Evolutionary conservation across 2,888 invertebrate genomes (phyloP), one percentile per base, ranked within the genome.

Genomic region (Aricia artaxerxes): DNA sequence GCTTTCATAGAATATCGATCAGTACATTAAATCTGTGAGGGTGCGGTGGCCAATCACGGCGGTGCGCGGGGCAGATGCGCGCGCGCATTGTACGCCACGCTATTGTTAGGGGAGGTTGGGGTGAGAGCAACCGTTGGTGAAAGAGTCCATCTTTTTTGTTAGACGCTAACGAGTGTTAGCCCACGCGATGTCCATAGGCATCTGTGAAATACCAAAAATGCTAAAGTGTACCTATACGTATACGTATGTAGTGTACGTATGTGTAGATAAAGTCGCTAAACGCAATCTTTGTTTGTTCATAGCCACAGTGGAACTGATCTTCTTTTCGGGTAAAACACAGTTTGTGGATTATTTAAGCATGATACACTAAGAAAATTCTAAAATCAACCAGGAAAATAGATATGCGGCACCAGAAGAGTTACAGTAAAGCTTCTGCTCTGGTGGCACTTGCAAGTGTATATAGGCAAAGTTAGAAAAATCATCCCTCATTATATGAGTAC

Each of bases 1-100:
- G 35, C 44, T 92, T 92, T 89, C 85, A 90, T 89, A 84, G 87
- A 88, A 86, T 91, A 93, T 93, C 88, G 93, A 93, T 93, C 90
- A 83, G 89, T 87, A 88, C 81, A 86, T 88, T 85, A 93, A 93
- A 94, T 94, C 93, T 90, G 88, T 85, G 83, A 85, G 92, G 92
- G 93, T 91, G 92, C 89, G 89, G 86, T 83, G 80, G 84, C 92
- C 91, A 92, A 91, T 91, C 89, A 86, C 85, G 82, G 78, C 79
- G 80, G 82, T 24, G 81, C 81, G 64, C 79, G 83, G 81, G 91
- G 89, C 94, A 94, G 94, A 94, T 94, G 94, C 93, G 90, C 90
- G 85, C 84, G 87, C 89, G 87, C 83, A 91, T 93, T 93, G 92
- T 93, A 57, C 83, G 87, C 82, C 81, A 57, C 82, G 82, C 89